Percentiles rank a stretch among this genome's conserved stretches.
These are phyloP conservation scores for Empidonax traillii DNA, from an alignment of 2,113 vertebrate species.

Conservation along the genomic window DNA sequence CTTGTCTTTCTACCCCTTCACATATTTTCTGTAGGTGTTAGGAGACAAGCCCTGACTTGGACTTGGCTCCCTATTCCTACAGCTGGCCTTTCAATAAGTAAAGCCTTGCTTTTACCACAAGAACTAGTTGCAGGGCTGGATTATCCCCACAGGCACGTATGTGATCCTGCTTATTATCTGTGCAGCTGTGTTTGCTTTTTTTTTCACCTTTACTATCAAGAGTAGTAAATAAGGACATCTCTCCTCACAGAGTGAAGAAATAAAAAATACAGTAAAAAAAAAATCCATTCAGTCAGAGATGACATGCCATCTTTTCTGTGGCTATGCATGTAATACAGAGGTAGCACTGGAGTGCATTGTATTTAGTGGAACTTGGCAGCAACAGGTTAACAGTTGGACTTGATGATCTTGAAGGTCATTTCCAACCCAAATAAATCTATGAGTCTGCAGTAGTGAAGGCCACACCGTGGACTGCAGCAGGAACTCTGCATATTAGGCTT, in stretches of 20 bases:
- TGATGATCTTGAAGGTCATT: background rate
- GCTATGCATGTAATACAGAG: background rate
- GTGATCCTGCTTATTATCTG: background rate
- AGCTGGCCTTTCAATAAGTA: background rate
- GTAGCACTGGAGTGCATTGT: background rate
- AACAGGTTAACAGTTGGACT: background rate
- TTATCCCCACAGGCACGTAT: background rate
- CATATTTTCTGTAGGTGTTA: background rate
- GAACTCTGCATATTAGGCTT: background rate
- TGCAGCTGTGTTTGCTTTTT: background rate
- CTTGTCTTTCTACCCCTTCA: background rate
- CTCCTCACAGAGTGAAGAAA: background rate
- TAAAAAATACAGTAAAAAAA: background rate
- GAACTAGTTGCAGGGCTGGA: background rate
- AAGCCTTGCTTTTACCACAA: background rate
- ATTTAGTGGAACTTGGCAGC: background rate
- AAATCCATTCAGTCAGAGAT: background rate
- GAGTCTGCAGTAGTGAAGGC: fast-evolving
- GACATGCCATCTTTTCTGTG: background rate
- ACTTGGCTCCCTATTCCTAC: background rate
- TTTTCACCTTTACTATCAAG: background rate
- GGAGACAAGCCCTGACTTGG: background rate
- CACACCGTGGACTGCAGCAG: background rate
- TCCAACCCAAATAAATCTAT: background rate
- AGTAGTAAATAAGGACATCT: background rate